Base-by-base conservation (phyloP, 2,797 vertebrate species). In the Argya squamiceps region DNA sequence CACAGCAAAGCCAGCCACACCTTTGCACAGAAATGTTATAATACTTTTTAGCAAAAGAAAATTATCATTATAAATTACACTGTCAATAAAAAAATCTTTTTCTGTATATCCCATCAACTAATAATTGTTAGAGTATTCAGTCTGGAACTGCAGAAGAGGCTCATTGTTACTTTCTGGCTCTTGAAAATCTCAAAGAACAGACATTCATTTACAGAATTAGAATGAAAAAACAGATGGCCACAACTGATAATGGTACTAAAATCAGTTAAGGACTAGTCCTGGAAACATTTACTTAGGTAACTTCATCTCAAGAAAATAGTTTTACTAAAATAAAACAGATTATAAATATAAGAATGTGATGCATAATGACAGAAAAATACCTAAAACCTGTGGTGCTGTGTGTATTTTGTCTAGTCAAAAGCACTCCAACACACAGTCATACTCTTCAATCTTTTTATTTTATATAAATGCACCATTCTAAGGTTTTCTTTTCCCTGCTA, bases 171-270 rank as follows among this genome's bases (percentile, higher is more conserved):
- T 96, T 93, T 74, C 67, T 83, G 64, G 62, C 90, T 63, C 64
- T 91, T 89, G 52, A 74, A 89, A 89, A 92, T 89, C 77, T 87
- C 77, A 65, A 82, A 95, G 71, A 44, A 44, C 37, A 87, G 79
- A 65, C 71, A 87, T 74, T 89, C 55, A 87, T 91, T 96, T 92
- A 58, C 1, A 3, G 81, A 84, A 87, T 84, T 92, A 89, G 89
- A 87, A 89, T 82, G 84, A 96, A 85, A 91, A 94, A 93, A 85
- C 81, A 86, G 60, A 92, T 95, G 93, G 84, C 77, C 60, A 69
- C 73, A 93, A 84, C 70, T 88, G 65, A 93, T 94, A 93, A 81
- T 76, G 36, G 36, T 50, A 52, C 78, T 92, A 68, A 91, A 86
- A 88, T 44, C 86, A 77, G 53, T 79, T 78, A 94, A 59, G n/a